phyloP scores from a whole-genome alignment of 2,113 vertebrate genomes.

The Talpa occidentalis region DNA sequence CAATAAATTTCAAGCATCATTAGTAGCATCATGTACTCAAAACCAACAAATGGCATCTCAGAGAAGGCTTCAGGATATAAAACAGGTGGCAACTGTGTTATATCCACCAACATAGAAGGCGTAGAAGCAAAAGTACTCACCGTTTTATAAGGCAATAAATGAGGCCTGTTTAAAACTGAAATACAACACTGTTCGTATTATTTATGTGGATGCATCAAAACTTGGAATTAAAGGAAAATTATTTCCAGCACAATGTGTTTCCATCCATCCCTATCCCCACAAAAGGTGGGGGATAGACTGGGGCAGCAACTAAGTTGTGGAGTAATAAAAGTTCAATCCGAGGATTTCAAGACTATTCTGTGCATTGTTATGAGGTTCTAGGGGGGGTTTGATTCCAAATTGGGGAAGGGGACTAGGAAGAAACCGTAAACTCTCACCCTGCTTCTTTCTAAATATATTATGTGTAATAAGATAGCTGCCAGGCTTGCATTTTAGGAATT shows the following conservation, averaged over 20 bases:
- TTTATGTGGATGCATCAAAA: constrained; percentile 32
- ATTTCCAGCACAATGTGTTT: neutral
- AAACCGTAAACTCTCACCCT: neutral
- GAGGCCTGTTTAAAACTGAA: neutral
- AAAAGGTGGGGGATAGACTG: neutral
- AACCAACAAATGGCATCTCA: neutral
- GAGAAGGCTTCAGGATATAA: neutral
- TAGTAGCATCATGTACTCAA: neutral
- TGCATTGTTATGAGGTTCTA: neutral
- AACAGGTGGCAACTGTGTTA: neutral
- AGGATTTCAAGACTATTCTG: neutral
- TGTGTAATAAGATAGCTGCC: neutral
- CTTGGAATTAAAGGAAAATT: neutral
- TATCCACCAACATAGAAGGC: neutral
- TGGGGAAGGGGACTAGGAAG: neutral
- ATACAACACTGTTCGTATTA: neutral
- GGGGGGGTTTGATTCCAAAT: neutral
- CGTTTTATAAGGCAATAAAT: constrained; percentile 12
- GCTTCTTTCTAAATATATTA: neutral
- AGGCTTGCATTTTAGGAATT: constrained; percentile 12
- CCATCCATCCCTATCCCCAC: neutral
- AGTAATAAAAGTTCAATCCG: neutral
- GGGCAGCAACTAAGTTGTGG: neutral
- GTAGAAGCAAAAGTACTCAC: neutral
- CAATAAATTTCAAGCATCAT: constrained; percentile 43